Evolutionary conservation across 2,888 invertebrate genomes (phyloP).

Genomic region (Dermolepida albohirtum): DNA sequence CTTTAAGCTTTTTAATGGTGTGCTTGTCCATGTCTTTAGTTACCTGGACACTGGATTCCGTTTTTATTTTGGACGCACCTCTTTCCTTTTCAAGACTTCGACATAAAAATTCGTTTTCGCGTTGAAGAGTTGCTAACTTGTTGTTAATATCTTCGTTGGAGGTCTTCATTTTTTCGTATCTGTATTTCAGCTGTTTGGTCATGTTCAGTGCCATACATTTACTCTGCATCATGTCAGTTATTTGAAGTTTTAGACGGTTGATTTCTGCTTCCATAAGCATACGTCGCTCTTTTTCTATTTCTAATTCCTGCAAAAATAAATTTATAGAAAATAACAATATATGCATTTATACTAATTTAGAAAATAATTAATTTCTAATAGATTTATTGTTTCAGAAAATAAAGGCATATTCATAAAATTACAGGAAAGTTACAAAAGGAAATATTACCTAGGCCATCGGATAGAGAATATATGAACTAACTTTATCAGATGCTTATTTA

Average conservation of each 20-base stretch:
- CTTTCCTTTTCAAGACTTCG: conserved; percentile 42
- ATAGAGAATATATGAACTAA: too few species aligned
- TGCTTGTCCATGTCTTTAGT: conserved; percentile 10
- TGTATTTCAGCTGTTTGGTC: conserved; percentile 45
- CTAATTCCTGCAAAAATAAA: conserved; percentile 28
- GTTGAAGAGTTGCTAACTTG: conserved; percentile 39
- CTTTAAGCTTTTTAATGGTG: conserved; percentile 12
- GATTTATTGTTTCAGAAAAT: too few species aligned
- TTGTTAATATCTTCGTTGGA: conserved; percentile 21
- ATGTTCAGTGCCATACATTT: conserved; percentile 43
- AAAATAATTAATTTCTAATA: too few species aligned
- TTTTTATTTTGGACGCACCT: conserved; percentile 18
- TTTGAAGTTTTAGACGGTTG: conserved; percentile 34
- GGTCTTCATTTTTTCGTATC: conserved; percentile 43
- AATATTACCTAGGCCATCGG: too few species aligned
- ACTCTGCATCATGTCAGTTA: conserved; percentile 42
- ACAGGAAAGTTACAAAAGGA: too few species aligned
- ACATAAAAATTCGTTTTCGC: conserved; percentile 44
- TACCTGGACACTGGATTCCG: conserved; percentile 23
- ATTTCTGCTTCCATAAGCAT: conserved; percentile 41
- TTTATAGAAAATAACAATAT: neutral
- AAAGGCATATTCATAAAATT: too few species aligned
- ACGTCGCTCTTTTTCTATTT: conserved; percentile 38
- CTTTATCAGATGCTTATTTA: too few species aligned
- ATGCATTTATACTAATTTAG: too few species aligned